Evolutionary conservation across 2,797 vertebrate species (phyloP), one percentile per base, ranked within the genome.

Genomic region (Propithecus perrieri): DNA sequence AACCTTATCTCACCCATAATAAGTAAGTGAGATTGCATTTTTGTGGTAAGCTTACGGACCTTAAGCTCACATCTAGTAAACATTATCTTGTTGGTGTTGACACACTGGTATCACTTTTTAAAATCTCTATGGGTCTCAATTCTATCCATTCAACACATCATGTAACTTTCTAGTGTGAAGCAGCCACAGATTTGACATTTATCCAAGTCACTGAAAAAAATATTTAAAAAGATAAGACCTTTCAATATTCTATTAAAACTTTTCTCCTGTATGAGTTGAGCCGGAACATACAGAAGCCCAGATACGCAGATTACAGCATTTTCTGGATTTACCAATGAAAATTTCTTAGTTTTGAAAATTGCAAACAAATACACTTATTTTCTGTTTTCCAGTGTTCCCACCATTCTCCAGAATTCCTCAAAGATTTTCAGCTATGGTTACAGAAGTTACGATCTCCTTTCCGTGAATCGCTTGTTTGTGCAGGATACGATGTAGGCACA

Each of bases 1-100:
- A 92, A 48, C 5, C 53, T 90, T 65, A 90, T 76, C 48, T 78
- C 41, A 74, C 20, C 28, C 59, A 89, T 65, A 35, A 53, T 72
- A 38, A 76, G 43, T 78, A 71, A 83, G 26, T 35, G 26, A 91
- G 43, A 75, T 48, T 55, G 12, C 61, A 38, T 85, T 92, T 95
- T 91, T 83, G 67, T 43, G n/a, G 43, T 81, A 61, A 89, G 75
- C 76, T 65, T 94, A 74, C 22, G 33, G n/a, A 85, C 24, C 53
- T 89, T 71, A 92, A 85, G 13, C 67, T 97, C 46, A 65, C 38
- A 53, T 95, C 81, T 89, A 69, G 74, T 88, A 92, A 94, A 48
- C 8, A 9, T 83, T 96, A 92, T 71, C 95, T 95, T 84, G 46
- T 85, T 91, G 79, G 50, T 75, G 46, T 2, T 89, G 92, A 85